Evolutionary conservation across 2,113 vertebrate genomes (phyloP).

Genomic region (Calidris pugnax): DNA sequence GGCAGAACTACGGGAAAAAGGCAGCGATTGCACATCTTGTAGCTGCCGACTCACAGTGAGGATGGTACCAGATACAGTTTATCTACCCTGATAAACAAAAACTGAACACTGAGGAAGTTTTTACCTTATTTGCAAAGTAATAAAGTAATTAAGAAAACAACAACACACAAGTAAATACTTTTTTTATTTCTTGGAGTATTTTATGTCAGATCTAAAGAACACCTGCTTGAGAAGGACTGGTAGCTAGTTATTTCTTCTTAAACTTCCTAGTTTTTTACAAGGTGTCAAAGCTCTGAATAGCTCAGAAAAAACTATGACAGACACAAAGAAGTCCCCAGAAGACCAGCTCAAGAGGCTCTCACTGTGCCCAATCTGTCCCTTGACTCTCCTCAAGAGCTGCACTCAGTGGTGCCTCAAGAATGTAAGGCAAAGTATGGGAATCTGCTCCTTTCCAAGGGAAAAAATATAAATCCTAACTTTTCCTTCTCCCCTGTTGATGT

Average conservation of each 20-base stretch:
- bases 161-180: neutral
- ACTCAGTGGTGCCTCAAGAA: neutral
- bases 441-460: neutral
- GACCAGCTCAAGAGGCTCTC: neutral
- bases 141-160: neutral
- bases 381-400: neutral
- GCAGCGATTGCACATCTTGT: neutral
- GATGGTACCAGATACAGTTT: accelerated
- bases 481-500: neutral
- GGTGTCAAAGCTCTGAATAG: neutral
- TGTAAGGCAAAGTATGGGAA: neutral
- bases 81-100: neutral
- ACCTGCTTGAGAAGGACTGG: neutral
- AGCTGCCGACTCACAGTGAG: neutral
- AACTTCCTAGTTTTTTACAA: neutral
- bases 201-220: neutral
- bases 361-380: neutral
- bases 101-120: neutral
- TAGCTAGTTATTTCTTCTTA: neutral
- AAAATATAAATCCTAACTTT: neutral
- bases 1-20: neutral
- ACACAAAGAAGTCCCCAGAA: neutral
- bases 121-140: neutral
- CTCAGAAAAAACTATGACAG: neutral
- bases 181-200: neutral